Base-by-base conservation (phyloP, 2,888 invertebrate genomes). In the Agyllia agylla region DNA sequence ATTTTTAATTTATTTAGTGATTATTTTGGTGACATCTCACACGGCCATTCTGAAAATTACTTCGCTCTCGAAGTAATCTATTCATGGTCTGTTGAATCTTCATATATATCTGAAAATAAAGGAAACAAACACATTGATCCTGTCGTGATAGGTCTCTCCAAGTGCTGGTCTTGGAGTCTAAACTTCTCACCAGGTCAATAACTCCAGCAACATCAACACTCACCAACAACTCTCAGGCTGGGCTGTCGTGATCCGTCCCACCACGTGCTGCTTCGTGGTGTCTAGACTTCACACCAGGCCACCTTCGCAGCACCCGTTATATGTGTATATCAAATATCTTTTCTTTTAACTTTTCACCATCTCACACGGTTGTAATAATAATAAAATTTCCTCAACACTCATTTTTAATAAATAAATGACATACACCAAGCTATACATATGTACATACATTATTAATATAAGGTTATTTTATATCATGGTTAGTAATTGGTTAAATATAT, bases 31-130 rank as follows among this genome's bases (percentile, higher is more conserved):
- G 2, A 78, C 6, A 42, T 79, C 79, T 79, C 79, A 79, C 79
- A 79, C 79, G 79, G 79, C 79, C 79, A 79, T 79, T 79, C 79
- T 79, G 79, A 79, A 38, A 79, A 42, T 79, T 79, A 79, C 79
- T 79, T 79, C 79, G 79, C 42, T 79, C 79, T 79, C 79, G 79
- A 79, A 79, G 79, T 79, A 79, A 79, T 42, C 79, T 79, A 42
- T 42, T 79, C 42, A 27, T 42, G 42, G 27, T 79, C 35, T 42
- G 79, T 38, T 8, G 42, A 79, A 8, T 38, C 20, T 3, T 42
- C 42, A 42, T 15, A 3, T 79, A 79, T 20, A 42, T 13, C 79
- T 79, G 42, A 79, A 79, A 79, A 38, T 1, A 13, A 42, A 79
- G 17, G 8, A 73, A 73, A 70, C 3, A 70, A 9, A 8, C 15